Base-by-base conservation (phyloP, 2,113 vertebrate species). In the Saccopteryx leptura region DNA sequence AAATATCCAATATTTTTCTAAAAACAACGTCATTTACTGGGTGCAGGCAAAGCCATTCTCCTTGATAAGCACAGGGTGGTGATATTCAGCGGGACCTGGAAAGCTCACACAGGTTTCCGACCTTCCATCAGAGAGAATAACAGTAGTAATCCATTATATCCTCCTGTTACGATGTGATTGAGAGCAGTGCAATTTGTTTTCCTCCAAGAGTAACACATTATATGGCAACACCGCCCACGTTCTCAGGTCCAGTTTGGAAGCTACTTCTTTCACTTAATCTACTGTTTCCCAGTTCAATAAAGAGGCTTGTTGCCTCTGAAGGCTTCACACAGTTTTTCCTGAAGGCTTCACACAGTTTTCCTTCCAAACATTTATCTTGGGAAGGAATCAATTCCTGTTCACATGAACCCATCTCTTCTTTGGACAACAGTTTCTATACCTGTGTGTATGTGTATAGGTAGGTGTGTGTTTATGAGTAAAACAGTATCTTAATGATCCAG, bases 1-100 rank as follows among this genome's bases (percentile, higher is more conserved):
- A 90, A 95, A 88, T 54, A 81, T 9, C 7, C 50, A 84, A 18
- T 71, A 26, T 93, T 89, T 90, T 91, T 63, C 56, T 69, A 68
- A 88, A 48, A 79, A 46, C 33, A 76, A 54, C 17, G 33, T 65
- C 24, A 46, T 50, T 54, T 65, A 26, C 86, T 9, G 80, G n/a
- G 17, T 31, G 23, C 33, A 74, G 28, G 21, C 24, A 31, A n/a
- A 48, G 7, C 2, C 50, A 54, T 46, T 83, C 52, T 48, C 6
- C 48, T 52, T 8, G 10, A 5, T 9, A 89, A 75, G 23, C 46
- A 7, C 9, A 23, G 28, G 11, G 68, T 26, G 23, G 33, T 79
- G 31, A 52, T 39, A 75, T 11, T 94, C 60, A 79, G 7, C 33
- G 78, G 7, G 65, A 28, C 15, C 46, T 46, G 19, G 15, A 60